Evolutionary conservation across 2,888 invertebrate species (phyloP), one percentile per base, ranked within the genome.

Genomic region (Xestoiulus laeticollis): DNA sequence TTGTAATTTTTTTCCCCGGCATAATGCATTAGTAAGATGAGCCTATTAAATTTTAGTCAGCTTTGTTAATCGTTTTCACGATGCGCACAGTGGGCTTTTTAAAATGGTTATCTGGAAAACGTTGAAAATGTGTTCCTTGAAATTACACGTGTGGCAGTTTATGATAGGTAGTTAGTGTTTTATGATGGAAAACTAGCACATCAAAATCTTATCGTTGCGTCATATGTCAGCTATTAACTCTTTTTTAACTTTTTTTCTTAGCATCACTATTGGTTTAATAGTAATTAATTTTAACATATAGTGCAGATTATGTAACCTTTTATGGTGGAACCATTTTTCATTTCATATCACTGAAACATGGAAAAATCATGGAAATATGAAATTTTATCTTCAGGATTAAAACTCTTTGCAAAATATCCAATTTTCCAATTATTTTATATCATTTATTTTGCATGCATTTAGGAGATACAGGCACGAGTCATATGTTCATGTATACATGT

Each of bases 31-130:
- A 68, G 22, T n/a, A 22, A 68, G 68, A 68, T 68, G 68, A 26
- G 68, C 68, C 68, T 68, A 68, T 68, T 68, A 68, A 68, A 68
- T 68, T 68, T 22, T 68, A 68, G 68, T 68, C 68, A 26, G 68
- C 8, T 68, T 22, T 68, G 68, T 22, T 68, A 68, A 68, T 68
- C 68, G 68, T 68, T 68, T 68, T 26, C 68, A 68, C 22, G 68
- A 68, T 68, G 68, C 68, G 68, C 68, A 4, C 22, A 26, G 26
- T 22, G 22, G 22, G 22, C 1, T 26, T 68, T 68, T 68, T 26
- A 8, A 26, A 68, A 68, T 68, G 68, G 22, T 68, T 68, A 22
- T 68, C 68, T 68, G n/a, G 68, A 26, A 68, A 68, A 68, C 26
- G 26, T 26, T 68, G 68, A 68, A 68, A 26, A 68, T 68, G 22